Percentiles rank a stretch among this genome's conserved stretches.
phyloP scores from a whole-genome alignment of 2,113 vertebrate species.

The Oryzias woworae region DNA sequence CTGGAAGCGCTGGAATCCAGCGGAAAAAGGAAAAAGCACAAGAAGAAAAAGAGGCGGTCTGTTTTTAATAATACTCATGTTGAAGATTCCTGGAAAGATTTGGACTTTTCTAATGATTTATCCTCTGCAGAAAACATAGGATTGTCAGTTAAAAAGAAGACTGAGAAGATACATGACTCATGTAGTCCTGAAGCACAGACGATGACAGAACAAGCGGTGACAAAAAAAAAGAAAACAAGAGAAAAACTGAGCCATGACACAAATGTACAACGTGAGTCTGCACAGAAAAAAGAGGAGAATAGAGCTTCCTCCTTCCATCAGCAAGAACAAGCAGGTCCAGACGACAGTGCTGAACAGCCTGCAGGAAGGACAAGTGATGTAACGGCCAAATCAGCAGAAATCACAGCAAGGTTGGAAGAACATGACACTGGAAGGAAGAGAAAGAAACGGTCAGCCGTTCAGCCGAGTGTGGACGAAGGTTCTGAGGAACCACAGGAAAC shows the following conservation, averaged over 20 bases:
- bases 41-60: slow-evolving; percentile 16
- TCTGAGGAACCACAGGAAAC: background rate
- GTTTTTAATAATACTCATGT: background rate
- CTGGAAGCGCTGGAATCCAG: background rate
- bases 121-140: background rate
- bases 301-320: slow-evolving; percentile 49
- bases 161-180: background rate
- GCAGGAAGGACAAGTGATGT: background rate
- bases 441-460: slow-evolving; percentile 1
- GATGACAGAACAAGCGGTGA: background rate
- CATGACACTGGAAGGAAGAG: slow-evolving; percentile 2
- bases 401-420: background rate
- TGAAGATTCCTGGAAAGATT: background rate
- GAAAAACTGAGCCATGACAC: background rate
- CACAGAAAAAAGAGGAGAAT: slow-evolving; percentile 16
- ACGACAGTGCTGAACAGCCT: background rate
- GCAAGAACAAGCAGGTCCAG: slow-evolving; percentile 23
- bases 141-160: background rate
- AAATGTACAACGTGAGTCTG: slow-evolving; percentile 15
- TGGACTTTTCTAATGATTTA: background rate
- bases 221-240: slow-evolving; percentile 32
- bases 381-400: slow-evolving; percentile 28
- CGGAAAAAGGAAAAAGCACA: slow-evolving; percentile 21
- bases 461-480: background rate
- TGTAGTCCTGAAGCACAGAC: background rate